Base-by-base conservation (phyloP, 1,140 invertebrate species). In the Drosophila pandora region DNA sequence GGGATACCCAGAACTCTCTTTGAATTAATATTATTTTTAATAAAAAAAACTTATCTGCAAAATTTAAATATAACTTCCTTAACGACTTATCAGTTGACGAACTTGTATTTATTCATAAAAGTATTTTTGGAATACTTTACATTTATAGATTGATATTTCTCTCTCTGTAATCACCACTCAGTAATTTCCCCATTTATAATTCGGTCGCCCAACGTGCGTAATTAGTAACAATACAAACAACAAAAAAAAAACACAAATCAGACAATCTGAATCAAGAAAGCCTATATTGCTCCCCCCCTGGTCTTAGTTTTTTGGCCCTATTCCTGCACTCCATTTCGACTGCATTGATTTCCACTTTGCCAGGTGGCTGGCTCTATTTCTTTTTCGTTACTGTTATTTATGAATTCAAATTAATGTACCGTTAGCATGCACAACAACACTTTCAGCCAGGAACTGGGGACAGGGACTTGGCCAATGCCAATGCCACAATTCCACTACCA, bases 361-460 rank as follows among this genome's bases (percentile, higher is more conserved):
- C 37, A 41, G 37, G 12, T 34, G 43, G 64, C 45, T 12, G 62
- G 55, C 23, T 39, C 45, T 41, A 3, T 30, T 65, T 43, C 34
- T 30, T 23, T 58, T 43, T 28, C 57, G 30, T 52, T 71, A 37
- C 34, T 2, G 56, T 72, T 73, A 87, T 87, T 87, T 87, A 88
- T 87, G 82, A 82, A 79, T 79, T 69, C 64, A 63, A 87, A 88
- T 87, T 87, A 87, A 87, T 87, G 82, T 82, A 80, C 78, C 74
- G 63, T 68, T 88, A 61, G 82, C 82, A 88, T 87, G 82, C 83
- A 77, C 82, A 75, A 78, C 53, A 62, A 64, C 78, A 69, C 78
- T 85, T 81, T 74, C 49, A 65, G 39, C 71, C 71, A 39, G 21
- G 34, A 57, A 8, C 28, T 28, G 21, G 64, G 61, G 55, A 53